Evolutionary conservation across 1,140 invertebrate species (phyloP).

Genomic region (Drosophila nannoptera): DNA sequence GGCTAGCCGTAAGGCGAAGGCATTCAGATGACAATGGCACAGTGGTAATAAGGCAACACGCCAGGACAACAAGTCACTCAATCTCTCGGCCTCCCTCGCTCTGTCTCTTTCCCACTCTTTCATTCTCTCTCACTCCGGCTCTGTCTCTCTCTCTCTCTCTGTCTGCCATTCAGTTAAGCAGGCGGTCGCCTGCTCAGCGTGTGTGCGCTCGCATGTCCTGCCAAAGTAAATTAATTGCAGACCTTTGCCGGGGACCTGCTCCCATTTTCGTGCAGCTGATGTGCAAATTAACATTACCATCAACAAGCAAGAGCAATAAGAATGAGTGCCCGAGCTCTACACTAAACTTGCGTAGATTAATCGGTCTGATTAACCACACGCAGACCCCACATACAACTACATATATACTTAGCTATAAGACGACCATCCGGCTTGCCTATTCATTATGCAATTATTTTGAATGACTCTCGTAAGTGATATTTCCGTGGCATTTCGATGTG

Average conservation of each 20-base stretch:
- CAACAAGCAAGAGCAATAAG: constrained; percentile 35
- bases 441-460: constrained; percentile 77
- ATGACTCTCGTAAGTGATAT: constrained; percentile 76
- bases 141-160: too few species aligned
- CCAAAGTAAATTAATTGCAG: constrained; percentile 77
- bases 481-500: constrained; percentile 45
- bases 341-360: constrained; percentile 70
- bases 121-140: too few species aligned
- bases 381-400: constrained; percentile 25
- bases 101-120: too few species aligned
- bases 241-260: constrained; percentile 40
- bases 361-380: constrained; percentile 73
- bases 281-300: constrained; percentile 76
- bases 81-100: background rate
- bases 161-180: background rate
- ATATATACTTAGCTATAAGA: background rate
- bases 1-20: constrained; percentile 25
- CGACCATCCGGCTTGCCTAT: constrained; percentile 51
- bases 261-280: constrained; percentile 41
- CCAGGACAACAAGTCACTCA: constrained; percentile 40
- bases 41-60: constrained; percentile 57
- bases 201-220: constrained; percentile 67
- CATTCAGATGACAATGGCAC: constrained; percentile 62
- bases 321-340: constrained; percentile 24
- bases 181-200: constrained; percentile 42